Evolutionary conservation across 2,113 vertebrate species (phyloP).

Genomic region (Pelecanoides urinatrix): DNA sequence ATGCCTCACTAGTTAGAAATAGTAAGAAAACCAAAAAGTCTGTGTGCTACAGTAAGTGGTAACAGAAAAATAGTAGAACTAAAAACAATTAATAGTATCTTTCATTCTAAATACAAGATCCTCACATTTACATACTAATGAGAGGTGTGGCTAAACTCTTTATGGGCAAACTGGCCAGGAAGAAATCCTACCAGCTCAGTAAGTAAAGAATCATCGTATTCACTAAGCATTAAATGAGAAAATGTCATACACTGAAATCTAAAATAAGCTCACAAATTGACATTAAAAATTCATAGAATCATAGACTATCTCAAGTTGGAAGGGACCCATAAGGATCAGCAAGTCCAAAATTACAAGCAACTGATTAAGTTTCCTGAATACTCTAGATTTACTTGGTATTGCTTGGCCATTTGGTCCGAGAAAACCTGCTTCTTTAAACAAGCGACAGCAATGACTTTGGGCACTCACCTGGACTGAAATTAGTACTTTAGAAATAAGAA

Average conservation of each 20-base stretch:
- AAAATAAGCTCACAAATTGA: not conserved
- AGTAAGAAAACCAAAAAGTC: not conserved
- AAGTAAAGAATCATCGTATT: not conserved
- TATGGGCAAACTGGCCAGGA: not conserved
- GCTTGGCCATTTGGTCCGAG: not conserved
- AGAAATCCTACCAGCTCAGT: not conserved
- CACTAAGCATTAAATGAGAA: not conserved
- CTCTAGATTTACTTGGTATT: not conserved
- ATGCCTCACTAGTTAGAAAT: not conserved
- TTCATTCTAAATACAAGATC: not conserved
- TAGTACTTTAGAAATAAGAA: not conserved
- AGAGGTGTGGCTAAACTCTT: not conserved
- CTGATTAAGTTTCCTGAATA: not conserved
- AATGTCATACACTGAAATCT: not conserved
- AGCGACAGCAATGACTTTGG: not conserved
- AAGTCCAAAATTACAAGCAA: not conserved
- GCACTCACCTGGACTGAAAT: not conserved
- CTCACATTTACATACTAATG: not conserved
- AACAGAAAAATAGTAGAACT: not conserved
- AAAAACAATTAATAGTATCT: not conserved
- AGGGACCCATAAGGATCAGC: not conserved
- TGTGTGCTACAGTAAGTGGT: not conserved
- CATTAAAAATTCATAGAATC: not conserved
- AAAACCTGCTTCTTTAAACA: not conserved
- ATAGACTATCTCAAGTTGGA: not conserved